Evolutionary conservation across 2,888 invertebrate genomes (phyloP), one percentile per base, ranked within the genome.

Genomic region (Margaritifera margaritifera): DNA sequence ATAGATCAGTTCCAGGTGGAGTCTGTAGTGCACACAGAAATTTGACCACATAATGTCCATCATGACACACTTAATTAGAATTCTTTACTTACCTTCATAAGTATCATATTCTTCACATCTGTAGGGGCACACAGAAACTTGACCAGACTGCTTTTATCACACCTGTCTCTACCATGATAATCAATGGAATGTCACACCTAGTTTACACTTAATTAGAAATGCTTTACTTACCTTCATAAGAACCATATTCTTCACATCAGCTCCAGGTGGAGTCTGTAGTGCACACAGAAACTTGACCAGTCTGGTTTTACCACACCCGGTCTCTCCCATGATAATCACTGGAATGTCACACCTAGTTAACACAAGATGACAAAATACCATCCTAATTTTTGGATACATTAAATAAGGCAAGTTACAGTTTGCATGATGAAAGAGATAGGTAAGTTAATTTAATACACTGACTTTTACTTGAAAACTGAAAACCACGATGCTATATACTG

Each of bases 311-410:
- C 88, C 88, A 79, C 88, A 88, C 11, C 88, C 88, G 19, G 88
- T 88, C 72, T 88, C 88, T 27, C 88, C 88, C 88, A 88, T 88
- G 22, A 88, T 81, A 24, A 88, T 81, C 22, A 88, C 88, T 56
- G 88, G 88, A 62, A 88, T 87, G 60, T 81, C 78, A 79, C 87
- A 87, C 66, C 86, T 87, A 68, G 31, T 31, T 31, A 31, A 6
- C 8, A 31, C 6, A 31, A 31, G 31, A 31, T 6, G 31, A 31
- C 5, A 31, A 31, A 31, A 31, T 31, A 31, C 1, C 6, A 31
- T 31, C 31, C 31, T 8, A 31, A 31, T 31, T 31, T 8, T n/a
- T n/a, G n/a, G n/a, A n/a, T n/a, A n/a, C n/a, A n/a, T n/a, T n/a
- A n/a, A n/a, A n/a, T n/a, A n/a, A n/a, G n/a, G n/a, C n/a, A n/a